These are phyloP conservation scores for Carollia perspicillata DNA, from an alignment of 2,113 vertebrate species.

Conservation along the genomic window DNA sequence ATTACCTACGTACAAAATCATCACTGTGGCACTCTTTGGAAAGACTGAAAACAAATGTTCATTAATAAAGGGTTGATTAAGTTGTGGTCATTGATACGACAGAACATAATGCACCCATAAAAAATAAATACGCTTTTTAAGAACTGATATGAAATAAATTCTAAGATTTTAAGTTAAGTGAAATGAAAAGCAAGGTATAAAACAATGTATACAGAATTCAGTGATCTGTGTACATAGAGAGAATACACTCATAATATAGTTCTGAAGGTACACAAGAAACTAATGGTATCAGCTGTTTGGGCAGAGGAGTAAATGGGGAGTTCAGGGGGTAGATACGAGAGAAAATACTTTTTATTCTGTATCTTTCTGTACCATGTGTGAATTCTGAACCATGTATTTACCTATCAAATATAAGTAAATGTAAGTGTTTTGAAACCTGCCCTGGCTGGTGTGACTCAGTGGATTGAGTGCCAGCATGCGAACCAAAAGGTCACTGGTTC, in stretches of 20 bases:
- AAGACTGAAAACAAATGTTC: slow-evolving; percentile 24
- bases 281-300: not conserved
- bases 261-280: not conserved
- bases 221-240: not conserved
- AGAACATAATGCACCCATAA: not conserved
- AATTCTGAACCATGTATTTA: not conserved
- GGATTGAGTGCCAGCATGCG: too few species aligned
- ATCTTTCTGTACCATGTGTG: not conserved
- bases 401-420: not conserved
- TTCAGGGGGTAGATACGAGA: not conserved
- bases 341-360: not conserved
- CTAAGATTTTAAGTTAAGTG: not conserved
- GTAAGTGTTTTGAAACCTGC: not conserved
- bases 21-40: not conserved
- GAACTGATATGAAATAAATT: slow-evolving; percentile 17
- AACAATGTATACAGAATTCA: not conserved
- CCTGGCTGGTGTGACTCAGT: too few species aligned
- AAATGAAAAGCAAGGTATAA: not conserved
- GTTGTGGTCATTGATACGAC: not conserved
- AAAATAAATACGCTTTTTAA: slow-evolving; percentile 32
- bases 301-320: not conserved
- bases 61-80: slow-evolving; percentile 4
- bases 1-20: slow-evolving; percentile 13
- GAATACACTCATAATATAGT: slow-evolving; percentile 32
- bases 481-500: too few species aligned